These are phyloP conservation scores for Liposcelis brunnea DNA, from an alignment of 2,888 invertebrate species.

Conservation along the genomic window DNA sequence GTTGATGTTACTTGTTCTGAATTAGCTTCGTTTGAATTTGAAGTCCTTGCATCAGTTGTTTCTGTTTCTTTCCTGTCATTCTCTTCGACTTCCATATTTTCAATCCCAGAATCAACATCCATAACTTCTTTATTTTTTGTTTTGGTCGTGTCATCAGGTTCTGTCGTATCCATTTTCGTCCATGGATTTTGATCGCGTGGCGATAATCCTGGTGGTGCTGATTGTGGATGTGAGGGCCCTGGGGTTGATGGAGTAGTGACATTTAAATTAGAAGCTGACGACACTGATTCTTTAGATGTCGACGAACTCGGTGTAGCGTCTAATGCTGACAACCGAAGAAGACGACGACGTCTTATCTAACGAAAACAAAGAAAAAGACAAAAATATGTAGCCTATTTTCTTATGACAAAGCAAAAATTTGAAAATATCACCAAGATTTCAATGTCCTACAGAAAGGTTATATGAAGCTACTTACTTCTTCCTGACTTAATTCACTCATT, in stretches of 20 bases:
- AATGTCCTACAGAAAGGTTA: conserved; percentile 20
- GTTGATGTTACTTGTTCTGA: conserved; percentile 45
- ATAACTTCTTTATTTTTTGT: conserved; percentile 17
- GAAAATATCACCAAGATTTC: conserved; percentile 11
- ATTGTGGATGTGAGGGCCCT: conserved; percentile 9
- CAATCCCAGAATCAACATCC: conserved; percentile 54
- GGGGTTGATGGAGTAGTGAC: conserved; percentile 9
- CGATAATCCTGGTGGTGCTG: conserved; percentile 27
- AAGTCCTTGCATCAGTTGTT: conserved; percentile 20
- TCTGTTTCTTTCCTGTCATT: conserved; percentile 16
- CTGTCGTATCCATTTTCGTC: conserved; percentile 21
- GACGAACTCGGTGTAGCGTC: conserved; percentile 21
- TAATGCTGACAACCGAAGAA: conserved; percentile 51
- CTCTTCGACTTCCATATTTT: conserved; percentile 54
- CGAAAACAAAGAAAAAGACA: conserved; percentile 10
- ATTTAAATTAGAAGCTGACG: conserved; percentile 26
- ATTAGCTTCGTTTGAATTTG: conserved; percentile 33
- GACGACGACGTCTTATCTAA: conserved; percentile 57
- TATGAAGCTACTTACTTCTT: conserved; percentile 55
- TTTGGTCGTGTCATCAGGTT: conserved; percentile 12
- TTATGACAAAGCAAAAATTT: conserved; percentile 20
- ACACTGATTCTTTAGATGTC: conserved; percentile 22
- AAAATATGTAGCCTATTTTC: not conserved
- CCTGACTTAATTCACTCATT: conserved; percentile 76
- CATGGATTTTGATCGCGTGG: conserved; percentile 27